Percentiles rank a stretch among this genome's conserved stretches.
Evolutionary conservation across 2,888 invertebrate species (phyloP).

Genomic region (Hyppa rectilinea): DNA sequence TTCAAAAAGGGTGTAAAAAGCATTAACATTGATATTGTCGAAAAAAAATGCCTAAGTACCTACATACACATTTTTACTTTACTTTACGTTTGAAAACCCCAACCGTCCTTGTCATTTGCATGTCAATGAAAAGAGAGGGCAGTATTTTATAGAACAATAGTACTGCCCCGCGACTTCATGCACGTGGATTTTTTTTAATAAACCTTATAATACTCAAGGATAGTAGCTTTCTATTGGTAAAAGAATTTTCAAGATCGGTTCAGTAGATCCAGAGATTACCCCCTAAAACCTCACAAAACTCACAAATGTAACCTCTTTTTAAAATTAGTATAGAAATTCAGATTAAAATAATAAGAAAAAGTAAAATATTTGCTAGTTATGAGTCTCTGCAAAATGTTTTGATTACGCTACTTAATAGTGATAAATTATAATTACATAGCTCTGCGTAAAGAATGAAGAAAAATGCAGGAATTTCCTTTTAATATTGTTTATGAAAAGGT

Average conservation of each 20-base stretch:
- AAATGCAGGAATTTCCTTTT: slow-evolving; percentile 24
- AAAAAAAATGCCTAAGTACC: too few species aligned
- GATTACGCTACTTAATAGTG: slow-evolving; percentile 17
- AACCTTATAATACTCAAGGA: too few species aligned
- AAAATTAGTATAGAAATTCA: too few species aligned
- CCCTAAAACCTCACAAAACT: too few species aligned
- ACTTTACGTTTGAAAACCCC: background rate
- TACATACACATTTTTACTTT: too few species aligned
- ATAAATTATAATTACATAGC: slow-evolving; percentile 42
- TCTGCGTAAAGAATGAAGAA: slow-evolving; percentile 20
- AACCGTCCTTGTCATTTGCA: background rate
- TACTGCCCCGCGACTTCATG: too few species aligned
- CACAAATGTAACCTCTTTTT: too few species aligned
- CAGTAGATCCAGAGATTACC: too few species aligned
- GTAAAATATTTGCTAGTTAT: background rate
- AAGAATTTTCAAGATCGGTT: too few species aligned
- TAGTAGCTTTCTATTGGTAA: too few species aligned
- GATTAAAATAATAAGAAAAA: background rate
- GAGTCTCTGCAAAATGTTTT: slow-evolving; percentile 6
- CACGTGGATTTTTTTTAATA: too few species aligned
- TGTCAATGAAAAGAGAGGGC: background rate
- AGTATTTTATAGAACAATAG: background rate
- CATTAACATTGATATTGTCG: background rate
- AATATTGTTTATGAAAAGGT: slow-evolving; percentile 11
- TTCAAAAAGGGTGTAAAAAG: background rate